A percentile compares a stretch with the other conserved stretches of the same genome.
These are phyloP conservation scores for Morone chrysops DNA, from an alignment of 2,113 vertebrate species.

Conservation along the genomic window DNA sequence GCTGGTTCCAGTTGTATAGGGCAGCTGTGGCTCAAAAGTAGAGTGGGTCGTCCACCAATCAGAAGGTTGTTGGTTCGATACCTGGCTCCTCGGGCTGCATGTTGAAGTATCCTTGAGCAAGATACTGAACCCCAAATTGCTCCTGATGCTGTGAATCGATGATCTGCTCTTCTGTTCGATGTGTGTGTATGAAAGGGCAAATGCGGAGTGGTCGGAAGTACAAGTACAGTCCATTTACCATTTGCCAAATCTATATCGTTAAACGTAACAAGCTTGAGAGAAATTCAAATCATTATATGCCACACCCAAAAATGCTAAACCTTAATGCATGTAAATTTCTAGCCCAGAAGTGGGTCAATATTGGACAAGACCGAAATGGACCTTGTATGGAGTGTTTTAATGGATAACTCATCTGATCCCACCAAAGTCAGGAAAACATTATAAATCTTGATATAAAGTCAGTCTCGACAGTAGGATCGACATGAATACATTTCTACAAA, in stretches of 20 bases:
- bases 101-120: too few species aligned
- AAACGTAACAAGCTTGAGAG: not conserved
- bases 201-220: too few species aligned
- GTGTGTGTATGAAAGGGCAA: too few species aligned
- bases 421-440: conserved; percentile 15
- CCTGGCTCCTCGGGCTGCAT: too few species aligned
- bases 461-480: not conserved
- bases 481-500: not conserved
- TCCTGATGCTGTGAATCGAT: too few species aligned
- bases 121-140: too few species aligned
- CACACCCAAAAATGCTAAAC: not conserved
- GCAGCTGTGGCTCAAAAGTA: too few species aligned
- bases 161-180: too few species aligned
- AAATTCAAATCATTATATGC: not conserved
- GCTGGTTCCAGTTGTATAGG: not conserved
- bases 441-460: conserved; percentile 8
- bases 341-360: not conserved
- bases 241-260: too few species aligned
- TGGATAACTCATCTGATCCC: not conserved
- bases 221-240: too few species aligned
- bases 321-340: not conserved
- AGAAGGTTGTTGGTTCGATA: too few species aligned
- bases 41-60: too few species aligned
- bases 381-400: not conserved
- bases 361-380: not conserved